These are phyloP conservation scores for Serinus canaria DNA, from an alignment of 2,113 vertebrate species.

Conservation along the genomic window DNA sequence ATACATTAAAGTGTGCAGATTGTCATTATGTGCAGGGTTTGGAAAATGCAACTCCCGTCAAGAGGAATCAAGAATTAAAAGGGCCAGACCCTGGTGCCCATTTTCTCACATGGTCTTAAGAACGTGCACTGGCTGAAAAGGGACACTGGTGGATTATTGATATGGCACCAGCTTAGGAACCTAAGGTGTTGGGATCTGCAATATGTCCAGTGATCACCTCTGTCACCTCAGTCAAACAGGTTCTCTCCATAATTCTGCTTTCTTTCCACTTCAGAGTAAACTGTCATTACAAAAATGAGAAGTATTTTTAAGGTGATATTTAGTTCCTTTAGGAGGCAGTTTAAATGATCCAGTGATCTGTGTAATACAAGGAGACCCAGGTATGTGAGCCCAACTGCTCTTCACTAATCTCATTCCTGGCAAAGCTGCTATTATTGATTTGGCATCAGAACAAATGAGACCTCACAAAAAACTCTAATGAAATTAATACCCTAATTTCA, in stretches of 20 bases:
- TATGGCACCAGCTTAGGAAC: neutral
- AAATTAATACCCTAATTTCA: neutral
- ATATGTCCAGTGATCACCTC: neutral
- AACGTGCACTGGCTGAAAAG: neutral
- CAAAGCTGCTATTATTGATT: neutral
- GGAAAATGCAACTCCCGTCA: neutral
- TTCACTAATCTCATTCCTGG: neutral
- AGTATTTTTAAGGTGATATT: neutral
- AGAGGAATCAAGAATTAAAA: neutral
- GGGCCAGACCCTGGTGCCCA: neutral
- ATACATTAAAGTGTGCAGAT: constrained; percentile 3
- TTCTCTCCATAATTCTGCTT: neutral
- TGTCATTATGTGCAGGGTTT: neutral
- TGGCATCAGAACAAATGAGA: neutral
- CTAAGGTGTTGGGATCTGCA: neutral
- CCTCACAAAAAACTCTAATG: neutral
- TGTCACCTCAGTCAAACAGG: neutral
- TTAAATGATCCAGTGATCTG: neutral
- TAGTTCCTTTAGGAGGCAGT: neutral
- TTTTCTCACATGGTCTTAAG: neutral
- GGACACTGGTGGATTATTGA: neutral
- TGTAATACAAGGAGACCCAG: neutral
- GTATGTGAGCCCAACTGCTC: neutral
- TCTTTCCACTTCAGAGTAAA: neutral
- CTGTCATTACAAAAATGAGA: neutral